Percentiles rank a stretch among this genome's conserved stretches.
Conservation (phyloP, 2,113 vertebrate species). For the Aptenodytes forsteri region DNA sequence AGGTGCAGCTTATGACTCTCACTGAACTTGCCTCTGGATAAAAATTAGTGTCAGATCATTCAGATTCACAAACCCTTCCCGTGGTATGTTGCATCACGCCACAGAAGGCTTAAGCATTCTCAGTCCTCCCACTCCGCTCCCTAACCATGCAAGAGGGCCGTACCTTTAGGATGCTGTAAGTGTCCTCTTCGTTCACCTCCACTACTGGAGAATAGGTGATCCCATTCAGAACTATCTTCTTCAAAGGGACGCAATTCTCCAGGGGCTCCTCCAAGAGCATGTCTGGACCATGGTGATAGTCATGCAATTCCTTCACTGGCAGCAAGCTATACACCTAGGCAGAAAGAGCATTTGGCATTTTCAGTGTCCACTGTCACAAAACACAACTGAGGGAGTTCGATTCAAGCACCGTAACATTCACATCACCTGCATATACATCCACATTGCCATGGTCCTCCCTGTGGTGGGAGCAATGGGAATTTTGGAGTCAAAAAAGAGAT, state of each 20-base stretch:
- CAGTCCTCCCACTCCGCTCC: neutral
- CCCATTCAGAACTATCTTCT: slow-evolving; percentile 36
- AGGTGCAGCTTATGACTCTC: neutral
- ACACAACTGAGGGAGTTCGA: neutral
- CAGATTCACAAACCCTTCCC: neutral
- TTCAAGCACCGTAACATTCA: neutral
- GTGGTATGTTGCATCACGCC: neutral
- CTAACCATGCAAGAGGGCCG: neutral
- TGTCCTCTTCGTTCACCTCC: neutral
- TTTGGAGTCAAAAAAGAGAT: neutral
- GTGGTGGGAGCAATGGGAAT: neutral
- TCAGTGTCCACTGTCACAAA: neutral
- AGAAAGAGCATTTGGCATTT: neutral
- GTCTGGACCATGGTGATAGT: neutral
- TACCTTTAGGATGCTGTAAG: slow-evolving; percentile 63
- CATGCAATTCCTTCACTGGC: slow-evolving; percentile 45
- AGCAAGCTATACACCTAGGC: slow-evolving; percentile 70
- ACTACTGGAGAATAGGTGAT: slow-evolving; percentile 46
- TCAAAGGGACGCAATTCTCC: neutral
- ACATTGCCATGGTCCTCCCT: neutral
- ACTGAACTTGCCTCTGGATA: neutral
- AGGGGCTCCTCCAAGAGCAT: neutral
- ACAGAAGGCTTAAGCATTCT: neutral
- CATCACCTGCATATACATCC: neutral
- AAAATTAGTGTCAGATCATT: neutral